Conservation (phyloP, 2,888 invertebrate genomes). For the Hydraecia micacea region DNA sequence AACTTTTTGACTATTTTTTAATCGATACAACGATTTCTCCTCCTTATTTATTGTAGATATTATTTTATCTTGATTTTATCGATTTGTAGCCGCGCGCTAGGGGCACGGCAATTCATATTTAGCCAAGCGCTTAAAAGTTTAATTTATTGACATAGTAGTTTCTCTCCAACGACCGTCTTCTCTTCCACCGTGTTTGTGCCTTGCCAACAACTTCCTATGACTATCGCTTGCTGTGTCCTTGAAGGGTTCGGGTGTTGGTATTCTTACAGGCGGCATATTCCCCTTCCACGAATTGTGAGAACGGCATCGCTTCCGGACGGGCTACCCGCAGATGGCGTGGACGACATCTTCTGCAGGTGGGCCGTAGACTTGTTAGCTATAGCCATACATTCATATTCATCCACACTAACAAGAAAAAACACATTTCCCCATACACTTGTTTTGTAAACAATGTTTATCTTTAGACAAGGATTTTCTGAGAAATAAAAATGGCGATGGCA, state of each 20-base stretch:
- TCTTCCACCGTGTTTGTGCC: not conserved
- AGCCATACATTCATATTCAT: constrained; percentile 5
- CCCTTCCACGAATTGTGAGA: not conserved
- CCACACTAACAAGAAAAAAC: not conserved
- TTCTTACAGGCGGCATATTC: constrained; percentile 3
- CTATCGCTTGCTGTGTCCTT: constrained; percentile 5
- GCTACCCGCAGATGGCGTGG: not conserved
- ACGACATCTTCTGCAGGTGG: not conserved
- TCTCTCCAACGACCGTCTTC: not conserved
- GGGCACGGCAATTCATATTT: too few relatives aligned
- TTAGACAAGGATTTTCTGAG: not conserved
- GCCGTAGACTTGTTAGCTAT: not conserved
- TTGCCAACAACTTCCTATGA: not conserved
- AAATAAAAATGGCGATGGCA: not conserved
- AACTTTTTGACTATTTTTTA: too few relatives aligned
- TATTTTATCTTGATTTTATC: too few relatives aligned
- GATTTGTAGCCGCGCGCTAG: too few relatives aligned
- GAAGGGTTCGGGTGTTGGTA: constrained; percentile 15
- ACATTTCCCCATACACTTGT: too few relatives aligned
- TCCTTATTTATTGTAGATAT: too few relatives aligned
- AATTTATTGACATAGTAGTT: not conserved
- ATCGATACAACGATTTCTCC: too few relatives aligned
- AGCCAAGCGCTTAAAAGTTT: too few relatives aligned
- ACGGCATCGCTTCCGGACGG: not conserved
- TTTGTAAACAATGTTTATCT: not conserved